These are phyloP conservation scores for Brachionus sp. DNA, from an alignment of 1,140 invertebrate genomes.

Conservation along the genomic window DNA sequence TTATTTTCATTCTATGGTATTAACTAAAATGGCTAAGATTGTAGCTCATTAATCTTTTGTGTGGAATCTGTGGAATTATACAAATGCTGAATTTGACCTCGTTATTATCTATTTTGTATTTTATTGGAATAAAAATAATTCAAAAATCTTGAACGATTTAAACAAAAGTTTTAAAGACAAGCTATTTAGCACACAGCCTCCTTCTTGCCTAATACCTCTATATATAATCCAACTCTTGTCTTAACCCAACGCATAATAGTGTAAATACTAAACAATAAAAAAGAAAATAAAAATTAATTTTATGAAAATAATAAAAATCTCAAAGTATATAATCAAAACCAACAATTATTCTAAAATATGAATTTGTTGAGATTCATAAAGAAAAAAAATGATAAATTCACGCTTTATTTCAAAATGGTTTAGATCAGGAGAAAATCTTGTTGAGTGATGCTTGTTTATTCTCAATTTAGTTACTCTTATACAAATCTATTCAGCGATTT, in stretches of 20 bases:
- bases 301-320: background rate
- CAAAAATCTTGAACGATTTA: constrained; percentile 2
- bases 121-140: background rate
- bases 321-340: background rate
- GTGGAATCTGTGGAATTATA: background rate
- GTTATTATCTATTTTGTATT: background rate
- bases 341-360: constrained; percentile 6
- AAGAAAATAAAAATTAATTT: background rate
- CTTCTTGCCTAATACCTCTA: background rate
- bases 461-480: background rate
- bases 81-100: background rate
- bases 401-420: constrained; percentile 2
- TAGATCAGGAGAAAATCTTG: background rate
- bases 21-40: background rate
- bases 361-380: background rate
- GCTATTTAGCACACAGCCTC: background rate
- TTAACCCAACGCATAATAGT: background rate
- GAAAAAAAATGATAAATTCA: constrained; percentile 8
- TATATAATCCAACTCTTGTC: background rate
- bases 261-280: background rate
- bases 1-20: background rate
- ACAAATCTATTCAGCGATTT: background rate
- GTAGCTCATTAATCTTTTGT: background rate
- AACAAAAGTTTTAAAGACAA: background rate
- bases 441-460: background rate